These are phyloP conservation scores for Cryptoleucopteryx plumbea DNA, from an alignment of 2,113 vertebrate species.

Conservation along the genomic window DNA sequence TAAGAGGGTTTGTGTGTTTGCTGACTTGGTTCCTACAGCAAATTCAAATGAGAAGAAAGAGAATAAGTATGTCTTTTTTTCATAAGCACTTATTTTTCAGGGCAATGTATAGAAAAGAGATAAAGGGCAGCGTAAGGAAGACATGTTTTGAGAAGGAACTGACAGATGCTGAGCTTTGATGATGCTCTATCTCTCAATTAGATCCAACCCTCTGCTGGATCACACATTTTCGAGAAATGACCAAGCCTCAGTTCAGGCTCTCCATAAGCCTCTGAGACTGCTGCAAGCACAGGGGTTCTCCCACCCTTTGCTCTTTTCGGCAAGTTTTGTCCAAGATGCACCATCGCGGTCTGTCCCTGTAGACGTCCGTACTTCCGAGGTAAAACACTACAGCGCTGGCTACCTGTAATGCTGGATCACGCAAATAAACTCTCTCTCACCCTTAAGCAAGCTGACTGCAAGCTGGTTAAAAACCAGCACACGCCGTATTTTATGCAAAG, in stretches of 20 bases:
- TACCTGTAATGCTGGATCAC: rapidly evolving
- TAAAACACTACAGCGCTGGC: rapidly evolving
- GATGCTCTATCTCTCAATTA: neutral
- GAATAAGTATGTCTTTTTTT: neutral
- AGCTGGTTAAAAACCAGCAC: neutral
- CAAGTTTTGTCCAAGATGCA: neutral
- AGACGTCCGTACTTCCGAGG: neutral
- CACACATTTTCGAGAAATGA: rapidly evolving
- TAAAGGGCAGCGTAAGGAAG: neutral
- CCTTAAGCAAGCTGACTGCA: neutral
- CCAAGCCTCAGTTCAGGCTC: neutral
- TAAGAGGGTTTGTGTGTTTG: neutral
- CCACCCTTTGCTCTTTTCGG: neutral
- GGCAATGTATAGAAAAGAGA: neutral
- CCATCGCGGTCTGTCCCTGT: rapidly evolving
- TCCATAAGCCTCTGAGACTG: neutral
- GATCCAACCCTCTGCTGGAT: neutral
- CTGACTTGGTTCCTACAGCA: neutral
- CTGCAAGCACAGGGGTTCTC: neutral
- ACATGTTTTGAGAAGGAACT: neutral
- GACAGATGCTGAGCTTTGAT: neutral
- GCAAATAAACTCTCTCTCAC: neutral
- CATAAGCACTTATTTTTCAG: neutral
- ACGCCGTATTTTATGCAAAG: neutral
- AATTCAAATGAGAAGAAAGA: neutral